phyloP scores from a whole-genome alignment of 1,140 invertebrate genomes.

The Cotesia vestalis region DNA sequence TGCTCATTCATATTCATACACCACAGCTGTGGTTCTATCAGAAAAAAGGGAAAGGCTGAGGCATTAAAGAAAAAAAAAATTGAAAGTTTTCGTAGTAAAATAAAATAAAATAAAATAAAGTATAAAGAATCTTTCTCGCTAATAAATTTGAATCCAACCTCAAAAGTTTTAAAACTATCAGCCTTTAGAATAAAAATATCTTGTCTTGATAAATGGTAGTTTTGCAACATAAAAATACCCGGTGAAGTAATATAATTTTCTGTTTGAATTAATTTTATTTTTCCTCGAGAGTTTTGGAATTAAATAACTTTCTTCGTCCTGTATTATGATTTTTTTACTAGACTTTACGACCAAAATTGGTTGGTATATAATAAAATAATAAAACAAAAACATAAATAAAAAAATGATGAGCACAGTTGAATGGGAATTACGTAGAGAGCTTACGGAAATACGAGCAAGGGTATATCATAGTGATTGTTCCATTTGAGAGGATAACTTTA shows the following conservation, averaged over 20 bases:
- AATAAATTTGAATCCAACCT: conserved; percentile 4
- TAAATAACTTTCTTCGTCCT: too few species aligned
- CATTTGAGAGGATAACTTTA: conserved; percentile 7
- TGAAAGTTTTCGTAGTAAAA: not conserved
- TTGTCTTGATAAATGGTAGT: conserved; percentile 9
- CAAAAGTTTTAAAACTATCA: conserved; percentile 9
- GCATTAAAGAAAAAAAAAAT: conserved; percentile 3
- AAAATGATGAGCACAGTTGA: conserved; percentile 8
- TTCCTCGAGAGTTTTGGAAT: too few species aligned
- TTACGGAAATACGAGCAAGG: too few species aligned
- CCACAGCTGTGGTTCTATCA: conserved; percentile 26
- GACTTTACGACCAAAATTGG: too few species aligned
- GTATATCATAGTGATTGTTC: conserved; percentile 16
- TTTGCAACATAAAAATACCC: conserved; percentile 2
- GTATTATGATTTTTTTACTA: too few species aligned
- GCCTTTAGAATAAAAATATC: conserved; percentile 10
- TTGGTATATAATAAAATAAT: too few species aligned
- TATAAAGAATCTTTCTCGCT: conserved; percentile 17
- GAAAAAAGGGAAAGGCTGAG: not conserved
- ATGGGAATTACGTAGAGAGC: too few species aligned
- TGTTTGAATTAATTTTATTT: not conserved
- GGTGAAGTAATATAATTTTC: not conserved
- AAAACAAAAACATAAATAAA: too few species aligned
- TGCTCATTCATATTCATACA: conserved; percentile 33
- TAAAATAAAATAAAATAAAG: conserved; percentile 21